phyloP scores from a whole-genome alignment of 2,888 invertebrate species.

The Ommatoiulus sabulosus region DNA sequence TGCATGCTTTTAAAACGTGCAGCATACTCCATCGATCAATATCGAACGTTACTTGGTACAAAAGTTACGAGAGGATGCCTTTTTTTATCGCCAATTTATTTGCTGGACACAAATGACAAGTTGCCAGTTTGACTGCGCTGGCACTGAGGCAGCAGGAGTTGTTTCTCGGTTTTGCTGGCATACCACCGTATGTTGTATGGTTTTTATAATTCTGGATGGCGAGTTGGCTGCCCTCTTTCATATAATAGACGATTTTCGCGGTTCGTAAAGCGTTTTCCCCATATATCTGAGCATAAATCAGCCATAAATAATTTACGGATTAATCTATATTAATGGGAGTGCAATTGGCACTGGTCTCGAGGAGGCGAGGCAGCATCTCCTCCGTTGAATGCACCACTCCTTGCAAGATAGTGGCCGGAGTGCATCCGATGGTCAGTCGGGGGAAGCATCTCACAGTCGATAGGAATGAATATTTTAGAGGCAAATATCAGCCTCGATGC shows the following conservation, averaged over 20 bases:
- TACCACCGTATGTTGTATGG: not conserved
- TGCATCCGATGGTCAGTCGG: not conserved
- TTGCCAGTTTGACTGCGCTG: not conserved
- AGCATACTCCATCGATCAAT: not conserved
- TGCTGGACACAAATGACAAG: not conserved
- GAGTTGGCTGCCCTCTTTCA: not conserved
- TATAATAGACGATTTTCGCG: slow-evolving; percentile 27
- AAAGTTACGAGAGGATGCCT: not conserved
- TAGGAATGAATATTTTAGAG: slow-evolving; percentile 37
- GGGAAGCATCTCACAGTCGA: slow-evolving; percentile 25
- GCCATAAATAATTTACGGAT: slow-evolving; percentile 21
- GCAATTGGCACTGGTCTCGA: slow-evolving; percentile 16
- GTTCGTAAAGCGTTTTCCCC: slow-evolving; percentile 34
- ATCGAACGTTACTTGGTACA: not conserved
- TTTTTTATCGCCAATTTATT: not conserved
- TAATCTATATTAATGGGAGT: slow-evolving; percentile 34
- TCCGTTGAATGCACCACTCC: not conserved
- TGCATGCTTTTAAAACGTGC: not conserved
- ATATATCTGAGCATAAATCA: slow-evolving; percentile 23
- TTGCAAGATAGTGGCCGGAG: not conserved
- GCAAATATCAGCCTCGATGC: slow-evolving; percentile 30
- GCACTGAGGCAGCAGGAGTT: not conserved
- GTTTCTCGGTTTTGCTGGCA: not conserved
- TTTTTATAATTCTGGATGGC: slow-evolving; percentile 20
- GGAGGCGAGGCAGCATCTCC: not conserved